Base-by-base conservation (phyloP, 30 jellyfish, hydroid and myxozoan species). In the Mastigias papua region DNA sequence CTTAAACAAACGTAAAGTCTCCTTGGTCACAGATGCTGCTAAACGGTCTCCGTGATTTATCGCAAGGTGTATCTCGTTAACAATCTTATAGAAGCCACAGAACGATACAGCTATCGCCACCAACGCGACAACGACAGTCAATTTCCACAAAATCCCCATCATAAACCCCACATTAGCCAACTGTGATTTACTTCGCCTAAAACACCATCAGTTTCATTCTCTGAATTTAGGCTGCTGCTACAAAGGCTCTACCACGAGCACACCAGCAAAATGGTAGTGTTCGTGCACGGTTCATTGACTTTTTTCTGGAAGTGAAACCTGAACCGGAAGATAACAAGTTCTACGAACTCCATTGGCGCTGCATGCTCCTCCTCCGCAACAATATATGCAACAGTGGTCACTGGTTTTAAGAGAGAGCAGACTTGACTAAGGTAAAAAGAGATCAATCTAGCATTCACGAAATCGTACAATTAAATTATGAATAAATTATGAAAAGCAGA, bases 1-100 rank as follows among this genome's bases (percentile, higher is more conserved):
- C 49, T 77, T 51, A 48, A 77, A 77, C 48, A 77, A 58, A 1
- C 88, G 75, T n/a, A 77, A 31, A 6, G 88, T 33, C 32, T 77
- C 46, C 77, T 77, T 77, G 49, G 34, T 46, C 6, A 77, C 37
- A 17, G 37, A n/a, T 33, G 21, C 32, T 25, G 77, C 77, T 34
- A 77, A 34, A 22, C 28, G 66, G 20, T 77, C 88, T 27, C 34
- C 76, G 30, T 77, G 34, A 32, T 77, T 77, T 48, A 77, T 29
- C 26, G 88, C 57, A 7, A 9, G n/a, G 26, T 77, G 88, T 17
- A 77, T 23, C 26, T 77, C 67, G 23, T 77, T 34, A 1, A 77
- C n/a, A 9, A 77, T 65, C 28, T 58, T 77, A 61, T 77, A 77
- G 37, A 77, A 1, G 67, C 88, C 88, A 57, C 77, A 27, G 23